Conservation (phyloP, 2,888 invertebrate genomes). For the Proisotoma minuta region DNA sequence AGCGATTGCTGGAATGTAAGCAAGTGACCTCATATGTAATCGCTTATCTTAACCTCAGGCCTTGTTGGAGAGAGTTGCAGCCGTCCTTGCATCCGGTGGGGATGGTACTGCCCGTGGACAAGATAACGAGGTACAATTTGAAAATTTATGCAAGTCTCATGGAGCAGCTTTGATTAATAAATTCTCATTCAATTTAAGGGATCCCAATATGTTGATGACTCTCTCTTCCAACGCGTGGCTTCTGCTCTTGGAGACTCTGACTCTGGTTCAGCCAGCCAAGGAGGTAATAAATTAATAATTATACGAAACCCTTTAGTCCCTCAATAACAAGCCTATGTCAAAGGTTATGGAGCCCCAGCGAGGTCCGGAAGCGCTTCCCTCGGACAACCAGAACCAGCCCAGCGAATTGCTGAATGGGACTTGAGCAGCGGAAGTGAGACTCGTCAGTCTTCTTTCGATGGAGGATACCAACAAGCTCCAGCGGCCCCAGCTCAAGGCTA, state of each 20-base stretch:
- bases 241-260: slow-evolving; percentile 35
- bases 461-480: neutral
- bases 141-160: too few species aligned
- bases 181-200: too few species aligned
- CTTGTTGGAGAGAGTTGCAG: slow-evolving; percentile 40
- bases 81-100: slow-evolving; percentile 38
- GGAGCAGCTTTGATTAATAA: too few species aligned
- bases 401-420: neutral
- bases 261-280: slow-evolving; percentile 17
- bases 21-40: slow-evolving; percentile 35
- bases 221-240: slow-evolving; percentile 41
- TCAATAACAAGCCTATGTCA: too few species aligned
- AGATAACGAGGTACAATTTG: slow-evolving; percentile 27
- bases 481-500: neutral
- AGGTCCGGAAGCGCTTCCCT: slow-evolving; percentile 21
- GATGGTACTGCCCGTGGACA: slow-evolving; percentile 29
- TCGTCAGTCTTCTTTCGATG: neutral
- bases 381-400: slow-evolving; percentile 27
- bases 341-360: slow-evolving; percentile 24
- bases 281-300: too few species aligned
- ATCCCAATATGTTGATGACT: slow-evolving; percentile 35
- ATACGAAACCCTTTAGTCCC: too few species aligned
- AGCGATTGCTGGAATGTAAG: too few species aligned
- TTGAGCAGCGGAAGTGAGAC: neutral
- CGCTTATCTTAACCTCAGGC: too few species aligned